Conservation (phyloP, 2,797 vertebrate species). For the Gadopsis bispinosus region DNA sequence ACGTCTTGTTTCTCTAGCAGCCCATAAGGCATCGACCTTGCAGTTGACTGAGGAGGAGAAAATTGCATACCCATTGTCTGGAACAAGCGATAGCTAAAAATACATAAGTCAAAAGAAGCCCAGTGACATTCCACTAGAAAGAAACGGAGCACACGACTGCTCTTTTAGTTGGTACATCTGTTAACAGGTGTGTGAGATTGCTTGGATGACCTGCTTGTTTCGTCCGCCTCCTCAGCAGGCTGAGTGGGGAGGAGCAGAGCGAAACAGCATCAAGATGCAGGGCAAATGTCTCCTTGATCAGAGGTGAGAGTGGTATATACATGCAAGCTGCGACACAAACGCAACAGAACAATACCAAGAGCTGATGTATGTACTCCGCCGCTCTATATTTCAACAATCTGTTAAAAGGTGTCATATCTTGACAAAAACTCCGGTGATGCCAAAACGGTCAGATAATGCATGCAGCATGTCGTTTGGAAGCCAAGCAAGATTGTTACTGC, state of each 20-base stretch:
- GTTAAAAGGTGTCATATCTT: constrained; percentile 28
- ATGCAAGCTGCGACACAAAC: constrained; percentile 14
- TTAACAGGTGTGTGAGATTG: constrained; percentile 57
- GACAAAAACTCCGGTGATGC: constrained; percentile 14
- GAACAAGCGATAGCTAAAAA: constrained; percentile 47
- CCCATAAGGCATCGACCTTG: constrained; percentile 45
- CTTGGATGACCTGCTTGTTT: constrained; percentile 49
- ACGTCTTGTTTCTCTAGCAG: constrained; percentile 43
- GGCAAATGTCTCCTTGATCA: constrained; percentile 64
- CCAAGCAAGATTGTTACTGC: background rate
- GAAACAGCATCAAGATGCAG: constrained; percentile 52
- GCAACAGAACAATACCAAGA: constrained; percentile 25
- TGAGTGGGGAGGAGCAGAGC: constrained; percentile 28
- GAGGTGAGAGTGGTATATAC: constrained; percentile 52
- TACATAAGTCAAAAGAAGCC: constrained; percentile 34
- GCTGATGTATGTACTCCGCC: constrained; percentile 3
- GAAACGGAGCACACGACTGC: constrained; percentile 28
- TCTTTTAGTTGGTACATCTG: constrained; percentile 35
- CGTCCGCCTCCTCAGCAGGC: constrained; percentile 31
- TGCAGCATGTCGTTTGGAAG: constrained; percentile 12
- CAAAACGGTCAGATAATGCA: constrained; percentile 20
- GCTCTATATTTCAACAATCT: constrained; percentile 16
- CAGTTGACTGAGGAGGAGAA: constrained; percentile 61
- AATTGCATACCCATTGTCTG: constrained; percentile 51
- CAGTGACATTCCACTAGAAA: constrained; percentile 33